Evolutionary conservation across 23 tunicate species (phyloP), one percentile per base, ranked within the genome.

Genomic region (Ascidia mentula): DNA sequence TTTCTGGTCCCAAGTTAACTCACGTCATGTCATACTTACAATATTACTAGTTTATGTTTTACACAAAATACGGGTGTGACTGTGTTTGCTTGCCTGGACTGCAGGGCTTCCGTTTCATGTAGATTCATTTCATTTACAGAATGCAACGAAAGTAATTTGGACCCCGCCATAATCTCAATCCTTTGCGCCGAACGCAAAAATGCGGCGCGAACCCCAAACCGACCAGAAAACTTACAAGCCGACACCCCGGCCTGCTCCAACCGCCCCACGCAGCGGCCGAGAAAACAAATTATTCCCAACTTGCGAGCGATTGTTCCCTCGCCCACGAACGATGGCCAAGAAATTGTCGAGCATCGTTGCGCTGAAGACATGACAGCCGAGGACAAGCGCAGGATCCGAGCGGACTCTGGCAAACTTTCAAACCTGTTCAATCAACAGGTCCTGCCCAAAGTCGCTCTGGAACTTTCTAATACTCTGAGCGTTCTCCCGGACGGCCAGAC

Each of bases 401-500:
- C 22, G 28, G 13, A 6, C 13, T 3, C 28, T 53, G 28, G 65
- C 22, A 3, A 53, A 9, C 65, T 53, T 26, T 20, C 65, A 26
- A 53, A 9, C 65, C 65, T 53, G 65, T 85, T 85, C 18, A 76
- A 74, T 4, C 37, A 89, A 2, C 76, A 59, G 59, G 84, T 89
- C 36, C 53, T 89, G 69, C 94, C 94, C 15, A 46, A 74, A 4
- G 72, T 89, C 1, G 73, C 76, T 0, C 32, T 72, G 35, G 72
- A 78, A 0, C 83, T 89, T 74, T 32, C 84, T 36, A 77, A 65
- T 17, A 83, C 88, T 0, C 22, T 83, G 32, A 73, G 70, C 45
- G 34, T 87, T 17, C 77, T 89, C 7, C 78, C 40, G 73, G 69
- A 71, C 38, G 76, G 83, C 28, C 82, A 88, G 31, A 75, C 34